Conservation (phyloP, 2,797 vertebrate species). For the Acropternis orthonyx region DNA sequence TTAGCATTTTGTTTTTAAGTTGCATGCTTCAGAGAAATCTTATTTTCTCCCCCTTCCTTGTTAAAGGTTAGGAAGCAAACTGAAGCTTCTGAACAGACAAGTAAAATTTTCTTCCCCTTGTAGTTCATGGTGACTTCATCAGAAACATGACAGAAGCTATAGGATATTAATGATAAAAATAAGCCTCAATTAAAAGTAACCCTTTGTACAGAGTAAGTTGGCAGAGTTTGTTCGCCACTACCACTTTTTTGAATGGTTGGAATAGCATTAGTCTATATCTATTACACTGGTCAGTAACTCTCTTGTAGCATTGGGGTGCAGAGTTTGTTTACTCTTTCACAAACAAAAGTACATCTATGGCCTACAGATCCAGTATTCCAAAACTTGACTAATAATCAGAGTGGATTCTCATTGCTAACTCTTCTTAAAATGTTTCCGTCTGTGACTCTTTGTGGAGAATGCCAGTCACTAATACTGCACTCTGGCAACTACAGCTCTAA, state of each 20-base stretch:
- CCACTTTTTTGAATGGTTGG: neutral
- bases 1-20: neutral
- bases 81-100: neutral
- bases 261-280: neutral
- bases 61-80: neutral
- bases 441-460: neutral
- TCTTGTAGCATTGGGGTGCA: neutral
- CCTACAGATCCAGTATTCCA: neutral
- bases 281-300: neutral
- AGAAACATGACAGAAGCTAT: neutral
- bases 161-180: neutral
- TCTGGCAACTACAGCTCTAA: neutral
- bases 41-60: neutral
- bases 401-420: neutral
- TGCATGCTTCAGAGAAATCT: neutral
- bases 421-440: neutral
- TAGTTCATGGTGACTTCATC: neutral
- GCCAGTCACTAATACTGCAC: neutral
- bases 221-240: neutral
- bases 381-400: neutral
- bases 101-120: neutral
- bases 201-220: neutral
- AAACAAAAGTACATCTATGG: neutral
- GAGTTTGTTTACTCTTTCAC: neutral
- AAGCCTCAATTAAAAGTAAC: neutral